Base-by-base conservation (phyloP, 2,797 vertebrate genomes). In the Mico argentatus region DNA sequence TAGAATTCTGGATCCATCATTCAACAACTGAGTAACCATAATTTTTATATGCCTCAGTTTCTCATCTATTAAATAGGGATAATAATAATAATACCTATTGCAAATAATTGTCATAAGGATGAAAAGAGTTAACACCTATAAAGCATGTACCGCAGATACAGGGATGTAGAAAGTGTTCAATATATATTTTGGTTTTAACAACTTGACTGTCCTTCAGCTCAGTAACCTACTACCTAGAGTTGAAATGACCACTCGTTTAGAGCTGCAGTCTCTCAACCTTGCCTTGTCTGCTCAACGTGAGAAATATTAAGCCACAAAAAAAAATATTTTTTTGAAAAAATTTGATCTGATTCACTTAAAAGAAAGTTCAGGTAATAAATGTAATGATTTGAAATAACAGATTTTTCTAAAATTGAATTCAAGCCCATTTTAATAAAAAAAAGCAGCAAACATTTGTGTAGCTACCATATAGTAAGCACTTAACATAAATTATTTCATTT, bases 401-500 rank as follows among this genome's bases (percentile, higher is more conserved):
- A 36, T 26, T 79, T 79, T 91, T 93, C 81, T 94, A 57, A 90
- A 94, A 76, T 50, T 44, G 14, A 64, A 33, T 81, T 80, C 81
- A 46, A 84, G 52, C 36, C 13, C 2, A 75, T 79, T 88, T 73
- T 95, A 85, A 41, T 39, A 5, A 91, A 46, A 86, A 95, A 96
- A 52, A 88, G 19, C 52, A 90, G 9, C 7, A 33, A 95, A 33
- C 5, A 55, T 83, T 86, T 75, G 3, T 79, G 6, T 80, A 75
- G 14, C 52, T 79, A 33, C 19, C 75, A 46, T 59, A 84, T 89
- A 36, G 12, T 27, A 10, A 19, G 24, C 13, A 77, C 17, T 73
- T 91, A 10, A 41, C 33, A 17, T 88, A 75, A 94, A 82, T 77
- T 73, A 94, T 82, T 50, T 20, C 33, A 95, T 77, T 90, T 81